Evolutionary conservation across 1,140 invertebrate species (phyloP), one percentile per base, ranked within the genome.

Genomic region (Venustaconcha ellipsiformis): DNA sequence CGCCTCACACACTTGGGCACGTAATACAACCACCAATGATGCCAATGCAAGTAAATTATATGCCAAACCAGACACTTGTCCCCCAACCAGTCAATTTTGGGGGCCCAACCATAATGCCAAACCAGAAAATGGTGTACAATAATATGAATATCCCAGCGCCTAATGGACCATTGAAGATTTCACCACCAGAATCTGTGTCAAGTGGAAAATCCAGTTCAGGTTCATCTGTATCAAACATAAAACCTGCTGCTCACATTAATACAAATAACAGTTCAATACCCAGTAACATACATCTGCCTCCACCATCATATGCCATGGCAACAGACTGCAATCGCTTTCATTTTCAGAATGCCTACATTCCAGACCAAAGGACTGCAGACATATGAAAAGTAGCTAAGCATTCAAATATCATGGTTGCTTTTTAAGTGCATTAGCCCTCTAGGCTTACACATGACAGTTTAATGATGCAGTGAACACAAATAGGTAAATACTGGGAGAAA

Each of bases 321-420:
- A 67, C 72, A 56, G 79, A 84, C 56, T 84, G 81, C 66, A 79
- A 85, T 68, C 82, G 80, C 55, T 82, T 84, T 66, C 82, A 80
- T 59, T 76, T 80, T 81, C 83, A 84, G 70, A 85, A 82, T 81
- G 78, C 70, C 68, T 85, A 87, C 84, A 87, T 87, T 85, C 84
- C 85, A 59, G 83, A 87, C 30, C 76, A 79, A 66, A 74, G 84
- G 78, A 84, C 81, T 64, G 78, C 76, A 69, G 82, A 81, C 74
- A 80, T 80, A 23, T 82, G 72, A 82, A 55, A 64, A 37, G 60
- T 57, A 48, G 37, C 37, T 11, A 48, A 48, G 37, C 37, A 48
- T 11, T 48, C 0, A 48, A 48, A 48, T 48, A 48, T 48, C 37
- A 8, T 48, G 6, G 37, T 48, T 8, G 37, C 37, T 48, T 48